Percentiles rank a stretch among this genome's conserved stretches.
phyloP scores from a whole-genome alignment of 2,113 vertebrate genomes.

The Lampris incognitus region DNA sequence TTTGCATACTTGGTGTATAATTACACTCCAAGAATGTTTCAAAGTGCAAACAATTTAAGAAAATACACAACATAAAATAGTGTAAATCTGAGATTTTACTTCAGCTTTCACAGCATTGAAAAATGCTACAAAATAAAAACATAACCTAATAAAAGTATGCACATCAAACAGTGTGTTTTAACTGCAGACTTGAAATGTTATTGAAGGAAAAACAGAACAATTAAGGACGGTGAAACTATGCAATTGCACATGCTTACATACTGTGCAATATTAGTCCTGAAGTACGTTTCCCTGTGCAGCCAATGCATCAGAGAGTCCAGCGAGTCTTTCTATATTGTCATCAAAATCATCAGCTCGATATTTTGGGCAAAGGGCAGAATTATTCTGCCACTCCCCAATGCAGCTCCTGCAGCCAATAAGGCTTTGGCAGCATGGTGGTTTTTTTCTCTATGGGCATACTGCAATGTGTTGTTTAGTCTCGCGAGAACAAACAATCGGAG shows the following conservation, averaged over 20 bases:
- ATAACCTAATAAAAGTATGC: not conserved
- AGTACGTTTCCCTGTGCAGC: constrained; percentile 20
- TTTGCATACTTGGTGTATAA: not conserved
- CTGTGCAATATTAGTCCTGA: not conserved
- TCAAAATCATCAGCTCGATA: constrained; percentile 12
- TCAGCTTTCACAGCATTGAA: constrained; percentile 22
- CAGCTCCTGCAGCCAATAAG: constrained; percentile 18
- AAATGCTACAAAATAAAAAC: not conserved
- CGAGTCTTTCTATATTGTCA: constrained; percentile 13
- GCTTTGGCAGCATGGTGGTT: constrained; percentile 1
- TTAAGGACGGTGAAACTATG: constrained; percentile 1
- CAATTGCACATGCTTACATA: constrained; percentile 1
- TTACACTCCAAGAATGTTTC: no score
- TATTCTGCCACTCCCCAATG: constrained; percentile 18
- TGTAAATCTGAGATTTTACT: not conserved
- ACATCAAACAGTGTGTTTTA: constrained; percentile 7
- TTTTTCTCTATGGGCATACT: no score
- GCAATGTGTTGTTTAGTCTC: no score
- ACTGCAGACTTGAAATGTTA: constrained; percentile 8
- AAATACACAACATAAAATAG: constrained; percentile 12
- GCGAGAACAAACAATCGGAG: no score
- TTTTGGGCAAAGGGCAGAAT: constrained; percentile 16
- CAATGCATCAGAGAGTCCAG: constrained; percentile 15
- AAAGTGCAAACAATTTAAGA: not conserved
- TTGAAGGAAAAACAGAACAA: constrained; percentile 4